phyloP scores from a whole-genome alignment of 1,140 invertebrate species.

The Musca domestica region DNA sequence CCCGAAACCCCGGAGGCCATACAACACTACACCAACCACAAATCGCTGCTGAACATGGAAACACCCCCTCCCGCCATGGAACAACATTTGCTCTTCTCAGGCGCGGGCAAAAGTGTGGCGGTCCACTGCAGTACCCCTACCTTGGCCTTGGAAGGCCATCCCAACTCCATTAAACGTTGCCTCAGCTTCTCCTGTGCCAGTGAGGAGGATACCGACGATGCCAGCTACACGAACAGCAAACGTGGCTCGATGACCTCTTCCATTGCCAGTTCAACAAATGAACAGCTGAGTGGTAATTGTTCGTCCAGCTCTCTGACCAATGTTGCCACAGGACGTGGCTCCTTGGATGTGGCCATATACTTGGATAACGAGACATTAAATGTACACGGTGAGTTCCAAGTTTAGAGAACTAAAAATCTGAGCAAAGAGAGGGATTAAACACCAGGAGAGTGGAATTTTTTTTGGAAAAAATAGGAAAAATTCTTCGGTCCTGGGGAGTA shows the following conservation, averaged over 20 bases:
- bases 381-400: slow-evolving; percentile 53
- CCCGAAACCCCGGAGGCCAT: slow-evolving; percentile 28
- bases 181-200: slow-evolving; percentile 48
- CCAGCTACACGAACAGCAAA: slow-evolving; percentile 35
- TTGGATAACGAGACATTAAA: slow-evolving; percentile 40
- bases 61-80: slow-evolving; percentile 16
- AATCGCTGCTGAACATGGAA: slow-evolving; percentile 5
- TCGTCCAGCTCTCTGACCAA: background rate
- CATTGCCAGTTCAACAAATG: slow-evolving; percentile 24
- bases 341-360: slow-evolving; percentile 44
- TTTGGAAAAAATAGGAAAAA: no score
- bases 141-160: slow-evolving; percentile 30
- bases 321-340: slow-evolving; percentile 28
- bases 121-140: slow-evolving; percentile 23
- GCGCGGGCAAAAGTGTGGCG: background rate
- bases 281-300: slow-evolving; percentile 8
- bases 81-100: slow-evolving; percentile 6
- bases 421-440: no score
- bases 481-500: no score
- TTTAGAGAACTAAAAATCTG: slow-evolving; percentile 2
- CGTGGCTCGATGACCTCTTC: slow-evolving; percentile 41
- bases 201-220: slow-evolving; percentile 24
- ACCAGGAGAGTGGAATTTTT: no score
- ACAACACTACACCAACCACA: background rate
- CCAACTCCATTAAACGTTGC: slow-evolving; percentile 44